Base-by-base conservation (phyloP, 2,888 invertebrate genomes). In the Drosophila falleni region DNA sequence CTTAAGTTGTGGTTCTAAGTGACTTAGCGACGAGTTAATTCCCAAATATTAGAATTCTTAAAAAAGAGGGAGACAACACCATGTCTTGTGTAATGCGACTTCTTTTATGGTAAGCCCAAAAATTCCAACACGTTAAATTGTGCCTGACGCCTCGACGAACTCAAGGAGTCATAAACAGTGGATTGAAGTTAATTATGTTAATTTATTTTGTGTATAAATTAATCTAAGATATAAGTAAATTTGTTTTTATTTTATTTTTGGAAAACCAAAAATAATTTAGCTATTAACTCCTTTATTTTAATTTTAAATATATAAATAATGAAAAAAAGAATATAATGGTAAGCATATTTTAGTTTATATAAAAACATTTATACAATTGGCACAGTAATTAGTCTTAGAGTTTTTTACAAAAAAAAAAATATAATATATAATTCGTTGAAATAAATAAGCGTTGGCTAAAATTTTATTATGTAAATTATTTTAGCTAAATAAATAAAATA, bases 1-100 rank as follows among this genome's bases (percentile, higher is more conserved):
- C 35, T n/a, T 19, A 9, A n/a, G 31, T 41, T 46, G 55, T 11
- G 55, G 39, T 61, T 69, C 53, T 54, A 74, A 81, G 79, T 74
- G 81, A 81, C 71, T 81, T 66, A 50, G 42, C 41, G 82, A 81
- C 65, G 82, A 71, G 69, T 74, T 81, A 74, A 87, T 85, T 63
- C 51, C 60, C 44, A 81, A 69, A 70, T 68, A 84, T 78, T 55
- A 54, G 73, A 75, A 59, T 68, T 71, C 63, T 19, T 19, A 19
- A 23, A 23, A 23, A 61, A 64, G 26, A 58, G 46, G 53, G 41
- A 47, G 61, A 46, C 15, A 41, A 29, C 53, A 46, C 64, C 31
- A 53, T 70, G 56, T 61, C 10, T 54, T 37, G n/a, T 55, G 46
- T 13, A n/a, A 15, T 4, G 39, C 13, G 39, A 37, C 35, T 33